phyloP scores from a whole-genome alignment of 2,888 invertebrate species.

The Blastobasis lacticolella region DNA sequence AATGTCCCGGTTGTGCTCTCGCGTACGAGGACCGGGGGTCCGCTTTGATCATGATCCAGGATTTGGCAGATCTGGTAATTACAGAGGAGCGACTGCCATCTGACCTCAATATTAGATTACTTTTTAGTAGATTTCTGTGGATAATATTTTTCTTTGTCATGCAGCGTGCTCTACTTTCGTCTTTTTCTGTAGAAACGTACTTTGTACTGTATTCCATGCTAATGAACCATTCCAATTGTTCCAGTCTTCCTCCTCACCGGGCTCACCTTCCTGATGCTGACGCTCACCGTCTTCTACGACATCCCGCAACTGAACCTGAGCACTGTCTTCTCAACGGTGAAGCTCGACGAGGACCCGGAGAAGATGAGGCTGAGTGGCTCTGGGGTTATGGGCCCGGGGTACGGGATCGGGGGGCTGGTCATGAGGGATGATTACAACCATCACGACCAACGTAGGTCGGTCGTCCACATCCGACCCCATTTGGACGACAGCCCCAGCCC shows the following conservation, averaged over 20 bases:
- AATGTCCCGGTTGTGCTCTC: too few relatives aligned
- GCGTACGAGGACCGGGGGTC: too few relatives aligned
- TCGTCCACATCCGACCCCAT: conserved; percentile 78
- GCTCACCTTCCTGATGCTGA: conserved; percentile 88
- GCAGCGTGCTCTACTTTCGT: too few relatives aligned
- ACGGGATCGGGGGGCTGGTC: conserved; percentile 58
- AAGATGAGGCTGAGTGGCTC: conserved; percentile 78
- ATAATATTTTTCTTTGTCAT: too few relatives aligned
- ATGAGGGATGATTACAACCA: conserved; percentile 66
- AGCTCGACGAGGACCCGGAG: conserved; percentile 76
- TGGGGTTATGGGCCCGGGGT: conserved; percentile 59
- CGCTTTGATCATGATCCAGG: too few relatives aligned
- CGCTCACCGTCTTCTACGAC: conserved; percentile 89
- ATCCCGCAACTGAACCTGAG: conserved; percentile 91
- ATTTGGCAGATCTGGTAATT: too few relatives aligned
- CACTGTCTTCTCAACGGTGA: conserved; percentile 81
- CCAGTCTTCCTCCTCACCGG: conserved; percentile 88
- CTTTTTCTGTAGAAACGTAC: too few relatives aligned
- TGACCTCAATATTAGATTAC: too few relatives aligned
- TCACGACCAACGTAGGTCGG: conserved; percentile 73
- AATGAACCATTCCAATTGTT: conserved; percentile 14
- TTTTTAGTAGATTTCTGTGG: too few relatives aligned
- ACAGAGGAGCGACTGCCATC: too few relatives aligned
- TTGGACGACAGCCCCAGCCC: conserved; percentile 81
- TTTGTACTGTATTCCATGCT: background rate